Conservation (phyloP, 2,888 invertebrate species). For the Eurytoma adleriae region DNA sequence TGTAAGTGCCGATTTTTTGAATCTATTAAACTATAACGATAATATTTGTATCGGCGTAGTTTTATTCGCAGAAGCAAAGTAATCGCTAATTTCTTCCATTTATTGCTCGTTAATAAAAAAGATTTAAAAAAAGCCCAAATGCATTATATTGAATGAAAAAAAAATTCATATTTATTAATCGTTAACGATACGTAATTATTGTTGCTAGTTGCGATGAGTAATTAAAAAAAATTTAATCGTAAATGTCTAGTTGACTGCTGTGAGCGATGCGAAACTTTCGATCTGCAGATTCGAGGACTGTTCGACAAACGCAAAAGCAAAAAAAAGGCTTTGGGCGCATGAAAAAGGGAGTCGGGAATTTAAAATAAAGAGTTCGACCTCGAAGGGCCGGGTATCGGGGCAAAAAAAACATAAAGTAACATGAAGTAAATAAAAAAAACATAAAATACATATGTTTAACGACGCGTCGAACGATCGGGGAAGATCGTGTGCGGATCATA, state of each 20-base stretch:
- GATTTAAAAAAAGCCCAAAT: not conserved
- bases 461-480: constrained; percentile 48
- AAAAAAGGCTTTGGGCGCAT: not conserved
- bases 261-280: constrained; percentile 35
- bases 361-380: constrained; percentile 30
- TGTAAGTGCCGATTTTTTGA: constrained; percentile 40
- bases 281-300: constrained; percentile 57
- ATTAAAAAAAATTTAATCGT: constrained; percentile 48
- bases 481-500: constrained; percentile 17
- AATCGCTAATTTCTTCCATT: constrained; percentile 51
- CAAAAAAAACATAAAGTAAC: not conserved
- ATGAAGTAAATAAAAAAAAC: too few species aligned
- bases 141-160: not conserved
- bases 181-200: constrained; percentile 53
- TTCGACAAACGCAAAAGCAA: constrained; percentile 36
- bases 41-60: constrained; percentile 47
- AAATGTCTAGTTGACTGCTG: constrained; percentile 47
- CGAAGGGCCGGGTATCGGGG: constrained; percentile 11
- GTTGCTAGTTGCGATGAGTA: constrained; percentile 43
- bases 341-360: not conserved
- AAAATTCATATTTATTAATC: constrained; percentile 50
- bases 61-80: constrained; percentile 43
- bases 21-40: constrained; percentile 48
- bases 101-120: constrained; percentile 48
- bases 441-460: not conserved